Evolutionary conservation across 2,888 invertebrate genomes (phyloP).

Genomic region (Chirona hameri): DNA sequence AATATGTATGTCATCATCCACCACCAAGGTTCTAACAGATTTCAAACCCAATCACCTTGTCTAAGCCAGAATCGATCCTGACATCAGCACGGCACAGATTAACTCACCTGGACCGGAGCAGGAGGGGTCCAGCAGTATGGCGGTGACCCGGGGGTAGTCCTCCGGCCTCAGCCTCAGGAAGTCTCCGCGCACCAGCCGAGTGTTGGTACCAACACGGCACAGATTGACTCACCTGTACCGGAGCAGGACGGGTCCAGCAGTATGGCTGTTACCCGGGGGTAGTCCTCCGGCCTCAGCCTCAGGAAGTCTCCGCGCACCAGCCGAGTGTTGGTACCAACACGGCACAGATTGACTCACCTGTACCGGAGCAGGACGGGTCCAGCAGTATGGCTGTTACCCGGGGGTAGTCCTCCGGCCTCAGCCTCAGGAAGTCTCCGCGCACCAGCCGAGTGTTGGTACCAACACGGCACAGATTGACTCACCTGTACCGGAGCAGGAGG

Average conservation of each 20-base stretch:
- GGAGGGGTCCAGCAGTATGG: constrained; percentile 92
- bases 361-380: constrained; percentile 95
- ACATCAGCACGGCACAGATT: too few relatives aligned
- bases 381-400: constrained; percentile 85
- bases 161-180: constrained; percentile 62
- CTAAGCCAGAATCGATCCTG: too few relatives aligned
- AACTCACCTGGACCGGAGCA: constrained; percentile 86
- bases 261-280: constrained; percentile 75
- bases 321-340: too few relatives aligned
- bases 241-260: constrained; percentile 97
- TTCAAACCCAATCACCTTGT: too few relatives aligned
- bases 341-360: constrained; percentile 66
- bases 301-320: constrained; percentile 68
- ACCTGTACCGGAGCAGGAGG: constrained; percentile 95
- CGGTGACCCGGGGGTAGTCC: constrained; percentile 68
- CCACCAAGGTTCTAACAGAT: too few relatives aligned
- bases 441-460: constrained; percentile 45
- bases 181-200: constrained; percentile 60
- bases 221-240: constrained; percentile 73
- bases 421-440: constrained; percentile 66
- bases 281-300: constrained; percentile 58
- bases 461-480: too few relatives aligned
- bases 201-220: too few relatives aligned
- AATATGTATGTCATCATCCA: too few relatives aligned
- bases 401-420: constrained; percentile 59